A percentile compares a stretch with the other conserved stretches of the same genome.
Conservation (phyloP, 2,113 vertebrate genomes). For the Sciurus niger region DNA sequence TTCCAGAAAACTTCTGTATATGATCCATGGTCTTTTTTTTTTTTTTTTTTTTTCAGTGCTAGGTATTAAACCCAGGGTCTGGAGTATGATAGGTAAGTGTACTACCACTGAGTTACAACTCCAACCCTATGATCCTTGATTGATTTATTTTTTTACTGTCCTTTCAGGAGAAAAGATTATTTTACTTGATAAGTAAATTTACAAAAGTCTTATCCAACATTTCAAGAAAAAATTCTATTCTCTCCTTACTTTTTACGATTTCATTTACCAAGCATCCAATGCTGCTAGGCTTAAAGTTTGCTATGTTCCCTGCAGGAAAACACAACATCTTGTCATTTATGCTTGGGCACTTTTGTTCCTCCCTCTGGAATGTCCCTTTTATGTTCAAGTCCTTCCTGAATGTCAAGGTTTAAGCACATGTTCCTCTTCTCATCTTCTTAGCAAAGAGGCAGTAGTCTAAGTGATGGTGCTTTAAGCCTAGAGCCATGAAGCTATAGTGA, state of each 20-base stretch:
- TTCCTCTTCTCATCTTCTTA: not conserved
- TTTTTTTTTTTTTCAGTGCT: too few species aligned
- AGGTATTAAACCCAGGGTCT: too few species aligned
- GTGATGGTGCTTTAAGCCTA: too few species aligned
- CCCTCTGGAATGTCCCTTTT: not conserved
- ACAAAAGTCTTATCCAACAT: not conserved
- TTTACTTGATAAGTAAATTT: not conserved
- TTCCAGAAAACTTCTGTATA: not conserved
- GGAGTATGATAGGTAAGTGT: too few species aligned
- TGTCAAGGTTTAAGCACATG: not conserved
- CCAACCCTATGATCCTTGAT: too few species aligned
- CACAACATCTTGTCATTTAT: not conserved
- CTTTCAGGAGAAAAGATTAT: not conserved
- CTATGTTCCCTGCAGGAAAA: not conserved
- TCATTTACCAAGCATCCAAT: not conserved
- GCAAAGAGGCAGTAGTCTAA: not conserved
- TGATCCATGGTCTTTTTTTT: not conserved
- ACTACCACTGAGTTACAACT: too few species aligned
- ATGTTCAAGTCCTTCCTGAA: not conserved
- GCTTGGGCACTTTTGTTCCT: not conserved
- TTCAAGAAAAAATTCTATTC: not conserved
- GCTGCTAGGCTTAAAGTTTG: not conserved
- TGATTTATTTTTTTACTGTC: not conserved
- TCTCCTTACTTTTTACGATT: not conserved
- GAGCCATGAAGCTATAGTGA: too few species aligned